These are phyloP conservation scores for Eupithecia inturbata DNA, from an alignment of 2,888 invertebrate species.

Conservation along the genomic window DNA sequence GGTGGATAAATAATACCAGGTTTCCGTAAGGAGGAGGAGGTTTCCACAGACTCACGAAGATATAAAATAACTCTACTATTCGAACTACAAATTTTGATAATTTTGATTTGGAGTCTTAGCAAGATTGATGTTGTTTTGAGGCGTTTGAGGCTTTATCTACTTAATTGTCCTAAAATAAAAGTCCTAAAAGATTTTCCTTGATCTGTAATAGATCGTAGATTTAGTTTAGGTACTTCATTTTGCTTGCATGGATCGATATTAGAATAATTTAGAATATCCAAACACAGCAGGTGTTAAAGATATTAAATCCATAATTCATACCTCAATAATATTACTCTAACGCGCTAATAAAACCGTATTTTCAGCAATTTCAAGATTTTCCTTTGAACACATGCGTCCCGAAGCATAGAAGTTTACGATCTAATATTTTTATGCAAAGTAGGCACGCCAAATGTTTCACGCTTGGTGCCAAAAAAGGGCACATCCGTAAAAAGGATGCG, in stretches of 20 bases:
- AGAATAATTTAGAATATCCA: conserved; percentile 8
- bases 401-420: conserved; percentile 77
- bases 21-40: no score
- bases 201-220: not conserved
- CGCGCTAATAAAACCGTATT: conserved; percentile 69
- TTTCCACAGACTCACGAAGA: no score
- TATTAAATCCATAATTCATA: conserved; percentile 66
- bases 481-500: conserved; percentile 83
- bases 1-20: no score
- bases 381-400: conserved; percentile 72
- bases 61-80: no score
- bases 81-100: no score
- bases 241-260: not conserved
- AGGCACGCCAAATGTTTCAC: conserved; percentile 81
- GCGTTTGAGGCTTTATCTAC: no score
- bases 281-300: conserved; percentile 56
- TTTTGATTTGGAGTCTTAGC: no score
- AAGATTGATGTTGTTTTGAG: no score
- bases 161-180: no score
- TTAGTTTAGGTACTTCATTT: not conserved
- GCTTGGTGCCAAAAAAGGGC: conserved; percentile 74
- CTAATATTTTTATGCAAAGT: conserved; percentile 83
- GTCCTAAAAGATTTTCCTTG: no score
- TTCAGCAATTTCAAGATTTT: conserved; percentile 74
- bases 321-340: conserved; percentile 69